These are phyloP conservation scores for Condylostylus longicornis DNA, from an alignment of 1,140 invertebrate species.

Conservation along the genomic window DNA sequence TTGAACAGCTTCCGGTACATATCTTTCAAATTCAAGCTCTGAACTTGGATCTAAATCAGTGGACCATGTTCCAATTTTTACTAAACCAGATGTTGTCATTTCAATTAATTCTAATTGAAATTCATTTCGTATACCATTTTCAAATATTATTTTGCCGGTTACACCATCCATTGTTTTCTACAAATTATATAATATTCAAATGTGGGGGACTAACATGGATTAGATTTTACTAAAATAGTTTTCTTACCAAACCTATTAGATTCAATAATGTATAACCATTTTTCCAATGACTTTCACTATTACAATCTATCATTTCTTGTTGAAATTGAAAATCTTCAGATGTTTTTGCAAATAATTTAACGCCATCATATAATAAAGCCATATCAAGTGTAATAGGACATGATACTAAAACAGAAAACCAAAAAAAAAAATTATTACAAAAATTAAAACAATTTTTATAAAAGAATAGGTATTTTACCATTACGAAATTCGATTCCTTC, in stretches of 20 bases:
- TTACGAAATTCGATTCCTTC: constrained; percentile 32
- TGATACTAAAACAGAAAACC: constrained; percentile 13
- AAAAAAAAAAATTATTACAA: not conserved
- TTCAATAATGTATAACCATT: constrained; percentile 66
- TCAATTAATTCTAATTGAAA: constrained; percentile 69
- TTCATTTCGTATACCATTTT: constrained; percentile 66
- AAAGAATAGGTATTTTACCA: constrained; percentile 9
- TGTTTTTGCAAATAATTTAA: constrained; percentile 49
- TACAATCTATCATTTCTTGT: constrained; percentile 37
- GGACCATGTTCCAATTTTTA: constrained; percentile 61
- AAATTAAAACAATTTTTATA: not conserved
- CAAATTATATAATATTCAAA: too few relatives aligned
- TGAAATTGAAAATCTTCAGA: constrained; percentile 18
- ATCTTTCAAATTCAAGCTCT: too few relatives aligned
- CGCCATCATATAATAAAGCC: constrained; percentile 64
- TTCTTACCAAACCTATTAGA: constrained; percentile 48
- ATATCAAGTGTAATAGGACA: constrained; percentile 45
- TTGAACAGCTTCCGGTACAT: constrained; percentile 13
- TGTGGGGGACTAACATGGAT: too few relatives aligned
- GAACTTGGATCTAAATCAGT: constrained; percentile 22
- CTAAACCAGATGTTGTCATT: constrained; percentile 47
- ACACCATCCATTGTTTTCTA: too few relatives aligned
- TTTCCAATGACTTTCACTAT: constrained; percentile 22
- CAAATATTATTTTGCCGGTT: constrained; percentile 70
- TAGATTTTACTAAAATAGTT: constrained; percentile 37